Evolutionary conservation across 37 sponge, comb jelly and placozoan species (phyloP), one percentile per base, ranked within the genome.

Genomic region (Geodia barretti): DNA sequence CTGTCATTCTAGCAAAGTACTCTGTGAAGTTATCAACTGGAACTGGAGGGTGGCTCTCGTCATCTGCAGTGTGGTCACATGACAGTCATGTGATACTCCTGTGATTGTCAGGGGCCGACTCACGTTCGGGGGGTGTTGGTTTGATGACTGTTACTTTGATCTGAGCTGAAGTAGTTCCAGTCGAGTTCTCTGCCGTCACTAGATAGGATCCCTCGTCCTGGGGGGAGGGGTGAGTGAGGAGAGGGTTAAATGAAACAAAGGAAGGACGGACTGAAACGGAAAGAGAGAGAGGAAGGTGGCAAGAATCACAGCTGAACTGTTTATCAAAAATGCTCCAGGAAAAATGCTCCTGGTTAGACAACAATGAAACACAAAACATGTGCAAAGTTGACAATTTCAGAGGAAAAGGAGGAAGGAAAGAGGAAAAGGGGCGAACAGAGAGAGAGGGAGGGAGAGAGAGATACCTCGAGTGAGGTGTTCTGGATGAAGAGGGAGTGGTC

Each of bases 121-220:
- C 33, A 92, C 88, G 69, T 41, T 83, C 79, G 39, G 89, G 89
- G 0, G 92, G 77, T 0, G 47, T 35, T 19, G 88, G 92, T 62
- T 68, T n/a, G 26, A 79, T 3, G 60, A 92, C 92, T 4, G 88
- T 88, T n/a, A 92, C 78, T 19, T 47, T 32, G 20, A 92, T 85
- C 0, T 31, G 32, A 4, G 29, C 73, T 25, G 79, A 71, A 1
- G 68, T 61, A 4, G 2, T 28, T 31, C 92, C 89, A 39, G 69
- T 64, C 32, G 62, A 31, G 73, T 88, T 87, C 36, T 76, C 73
- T 0, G 92, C 92, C 21, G 59, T 75, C 29, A 92, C 89, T 1
- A 78, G 47, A 62, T 84, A 92, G 19, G 39, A 41, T 30, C 92
- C 92, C 79, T 87, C 73, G 26, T 92, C 88, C 34, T 80, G 60